A percentile compares a stretch with the other conserved stretches of the same genome.
phyloP scores from a whole-genome alignment of 2,888 invertebrate genomes.

The Listrodromus nycthemerus region DNA sequence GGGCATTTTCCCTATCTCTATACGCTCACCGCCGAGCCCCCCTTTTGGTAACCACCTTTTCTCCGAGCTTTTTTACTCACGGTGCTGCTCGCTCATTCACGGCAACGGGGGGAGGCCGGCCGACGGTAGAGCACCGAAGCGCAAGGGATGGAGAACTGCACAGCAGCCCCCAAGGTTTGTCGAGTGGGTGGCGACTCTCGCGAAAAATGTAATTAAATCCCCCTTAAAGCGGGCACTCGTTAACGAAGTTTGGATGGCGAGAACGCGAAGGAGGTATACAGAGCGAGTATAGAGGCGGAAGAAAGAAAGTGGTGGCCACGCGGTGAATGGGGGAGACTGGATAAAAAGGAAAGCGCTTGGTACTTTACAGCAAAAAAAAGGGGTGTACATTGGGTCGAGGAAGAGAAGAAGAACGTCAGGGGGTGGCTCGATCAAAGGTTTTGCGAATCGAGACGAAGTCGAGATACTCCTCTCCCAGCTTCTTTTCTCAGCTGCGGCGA shows the following conservation, averaged over 20 bases:
- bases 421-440: constrained; percentile 75
- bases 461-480: constrained; percentile 23
- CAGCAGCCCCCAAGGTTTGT: constrained; percentile 17
- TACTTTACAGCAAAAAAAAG: neutral
- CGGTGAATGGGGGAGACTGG: neutral
- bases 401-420: constrained; percentile 5
- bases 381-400: neutral
- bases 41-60: constrained; percentile 12
- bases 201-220: constrained; percentile 81
- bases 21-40: neutral
- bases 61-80: constrained; percentile 40
- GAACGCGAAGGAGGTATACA: constrained; percentile 47
- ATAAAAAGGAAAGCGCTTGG: constrained; percentile 28
- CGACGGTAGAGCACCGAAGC: constrained; percentile 1
- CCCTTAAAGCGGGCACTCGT: constrained; percentile 77
- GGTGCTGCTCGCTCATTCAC: constrained; percentile 55
- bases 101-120: constrained; percentile 19
- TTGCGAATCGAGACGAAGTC: constrained; percentile 65
- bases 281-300: constrained; percentile 65
- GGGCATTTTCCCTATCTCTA: constrained; percentile 44
- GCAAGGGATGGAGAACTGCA: neutral
- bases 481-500: constrained; percentile 38
- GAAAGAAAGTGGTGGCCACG: constrained; percentile 59
- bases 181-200: constrained; percentile 64
- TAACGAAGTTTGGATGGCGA: constrained; percentile 78